These are phyloP conservation scores for Phthorimaea operculella DNA, from an alignment of 1,140 invertebrate genomes.

Conservation along the genomic window DNA sequence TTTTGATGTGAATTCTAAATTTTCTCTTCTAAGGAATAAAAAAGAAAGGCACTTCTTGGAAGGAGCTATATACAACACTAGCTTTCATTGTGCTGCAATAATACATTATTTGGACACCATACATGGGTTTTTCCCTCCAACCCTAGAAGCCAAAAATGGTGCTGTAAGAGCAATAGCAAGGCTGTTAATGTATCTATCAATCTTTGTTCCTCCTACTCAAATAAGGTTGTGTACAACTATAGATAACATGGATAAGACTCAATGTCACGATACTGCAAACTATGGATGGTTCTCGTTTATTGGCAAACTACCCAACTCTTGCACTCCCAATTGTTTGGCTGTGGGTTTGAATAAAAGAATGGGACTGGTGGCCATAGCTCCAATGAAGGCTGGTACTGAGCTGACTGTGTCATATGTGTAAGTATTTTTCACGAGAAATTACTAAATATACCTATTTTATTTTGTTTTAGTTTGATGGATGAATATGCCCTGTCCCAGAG, in stretches of 20 bases:
- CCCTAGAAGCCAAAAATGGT: background rate
- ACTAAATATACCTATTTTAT: no score
- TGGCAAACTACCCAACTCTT: slow-evolving; percentile 10
- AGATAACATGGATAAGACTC: background rate
- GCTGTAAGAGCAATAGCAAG: slow-evolving; percentile 6
- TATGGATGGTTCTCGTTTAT: slow-evolving; percentile 13
- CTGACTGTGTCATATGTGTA: slow-evolving; percentile 14
- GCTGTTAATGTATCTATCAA: slow-evolving; percentile 1
- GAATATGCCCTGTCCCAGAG: no score
- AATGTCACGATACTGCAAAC: background rate
- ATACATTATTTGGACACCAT: slow-evolving; percentile 10
- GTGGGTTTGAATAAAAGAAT: slow-evolving; percentile 8
- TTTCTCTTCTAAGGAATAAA: slow-evolving; percentile 7
- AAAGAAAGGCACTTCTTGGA: slow-evolving; percentile 10
- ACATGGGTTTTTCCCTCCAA: slow-evolving; percentile 7
- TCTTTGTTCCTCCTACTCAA: background rate
- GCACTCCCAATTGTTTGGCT: slow-evolving; percentile 10
- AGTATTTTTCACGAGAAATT: slow-evolving; percentile 1
- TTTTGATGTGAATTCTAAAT: background rate
- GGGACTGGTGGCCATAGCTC: slow-evolving; percentile 9
- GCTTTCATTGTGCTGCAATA: slow-evolving; percentile 8
- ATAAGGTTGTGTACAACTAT: background rate
- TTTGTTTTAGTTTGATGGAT: no score
- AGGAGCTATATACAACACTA: slow-evolving; percentile 10
- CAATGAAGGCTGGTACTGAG: slow-evolving; percentile 10